A percentile compares a stretch with the other conserved stretches of the same genome.
Conservation (phyloP, 2,888 invertebrate genomes). For the Helleia helle region DNA sequence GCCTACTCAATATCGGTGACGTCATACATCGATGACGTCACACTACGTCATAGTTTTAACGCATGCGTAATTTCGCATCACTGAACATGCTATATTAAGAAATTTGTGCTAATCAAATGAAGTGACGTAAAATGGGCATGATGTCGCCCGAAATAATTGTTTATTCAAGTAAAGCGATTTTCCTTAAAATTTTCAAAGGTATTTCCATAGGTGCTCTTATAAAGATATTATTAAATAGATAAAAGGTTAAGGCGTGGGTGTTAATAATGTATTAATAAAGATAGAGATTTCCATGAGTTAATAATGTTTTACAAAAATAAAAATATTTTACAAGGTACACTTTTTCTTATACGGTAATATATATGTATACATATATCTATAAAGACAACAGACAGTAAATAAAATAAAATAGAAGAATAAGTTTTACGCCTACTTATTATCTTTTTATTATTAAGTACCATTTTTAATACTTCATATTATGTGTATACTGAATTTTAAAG, state of each 20-base stretch:
- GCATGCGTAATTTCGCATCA: slow-evolving; percentile 38
- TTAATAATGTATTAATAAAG: slow-evolving; percentile 3
- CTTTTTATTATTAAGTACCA: too few relatives aligned
- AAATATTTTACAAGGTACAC: not conserved
- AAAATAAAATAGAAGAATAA: too few relatives aligned
- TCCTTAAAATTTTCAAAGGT: slow-evolving; percentile 7
- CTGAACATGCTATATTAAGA: slow-evolving; percentile 6
- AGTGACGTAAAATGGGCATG: slow-evolving; percentile 8
- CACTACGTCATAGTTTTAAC: slow-evolving; percentile 39
- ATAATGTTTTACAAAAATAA: not conserved
- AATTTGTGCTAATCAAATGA: not conserved
- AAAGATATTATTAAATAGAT: slow-evolving; percentile 6
- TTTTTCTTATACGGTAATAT: too few relatives aligned
- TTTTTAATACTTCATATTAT: too few relatives aligned
- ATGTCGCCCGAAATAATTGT: slow-evolving; percentile 7
- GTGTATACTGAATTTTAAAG: too few relatives aligned
- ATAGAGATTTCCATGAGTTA: not conserved
- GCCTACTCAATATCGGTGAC: slow-evolving; percentile 36
- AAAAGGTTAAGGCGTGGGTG: slow-evolving; percentile 7
- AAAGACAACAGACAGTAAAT: too few relatives aligned
- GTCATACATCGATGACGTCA: slow-evolving; percentile 44
- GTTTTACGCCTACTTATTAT: too few relatives aligned
- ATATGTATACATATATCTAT: too few relatives aligned
- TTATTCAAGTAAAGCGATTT: slow-evolving; percentile 7
- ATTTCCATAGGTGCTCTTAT: not conserved